phyloP scores from a whole-genome alignment of 1,140 invertebrate genomes.

The Pseudachorutes palmiensis region DNA sequence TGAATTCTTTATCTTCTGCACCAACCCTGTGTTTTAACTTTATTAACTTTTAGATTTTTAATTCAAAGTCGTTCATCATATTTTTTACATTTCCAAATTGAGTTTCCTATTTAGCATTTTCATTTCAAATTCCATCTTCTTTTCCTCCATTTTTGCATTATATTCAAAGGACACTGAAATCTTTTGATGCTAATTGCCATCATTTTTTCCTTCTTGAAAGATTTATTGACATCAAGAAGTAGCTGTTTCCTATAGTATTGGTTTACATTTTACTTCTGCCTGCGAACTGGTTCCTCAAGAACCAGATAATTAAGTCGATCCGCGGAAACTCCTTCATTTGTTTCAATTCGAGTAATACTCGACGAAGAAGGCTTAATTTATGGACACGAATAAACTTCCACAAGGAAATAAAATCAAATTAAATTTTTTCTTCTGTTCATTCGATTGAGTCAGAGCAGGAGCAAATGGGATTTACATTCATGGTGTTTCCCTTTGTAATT shows the following conservation, averaged over 20 bases:
- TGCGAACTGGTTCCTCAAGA: conserved; percentile 34
- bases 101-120: background rate
- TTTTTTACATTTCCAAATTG: background rate
- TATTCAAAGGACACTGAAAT: background rate
- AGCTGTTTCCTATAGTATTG: conserved; percentile 6
- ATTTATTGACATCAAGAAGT: conserved; percentile 28
- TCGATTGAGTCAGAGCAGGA: background rate
- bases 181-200: background rate
- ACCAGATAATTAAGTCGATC: conserved; percentile 29
- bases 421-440: background rate
- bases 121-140: background rate
- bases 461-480: too few relatives aligned
- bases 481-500: background rate
- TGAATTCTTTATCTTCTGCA: too few relatives aligned
- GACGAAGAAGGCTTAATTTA: conserved; percentile 3
- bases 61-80: background rate
- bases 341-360: too few relatives aligned
- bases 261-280: too few relatives aligned
- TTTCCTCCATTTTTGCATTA: background rate
- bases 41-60: background rate
- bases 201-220: conserved; percentile 14
- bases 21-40: too few relatives aligned
- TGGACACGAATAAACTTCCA: background rate
- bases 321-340: background rate
- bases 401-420: background rate